Conservation (phyloP, 2,888 invertebrate species). For the Euspilapteryx auroguttella region DNA sequence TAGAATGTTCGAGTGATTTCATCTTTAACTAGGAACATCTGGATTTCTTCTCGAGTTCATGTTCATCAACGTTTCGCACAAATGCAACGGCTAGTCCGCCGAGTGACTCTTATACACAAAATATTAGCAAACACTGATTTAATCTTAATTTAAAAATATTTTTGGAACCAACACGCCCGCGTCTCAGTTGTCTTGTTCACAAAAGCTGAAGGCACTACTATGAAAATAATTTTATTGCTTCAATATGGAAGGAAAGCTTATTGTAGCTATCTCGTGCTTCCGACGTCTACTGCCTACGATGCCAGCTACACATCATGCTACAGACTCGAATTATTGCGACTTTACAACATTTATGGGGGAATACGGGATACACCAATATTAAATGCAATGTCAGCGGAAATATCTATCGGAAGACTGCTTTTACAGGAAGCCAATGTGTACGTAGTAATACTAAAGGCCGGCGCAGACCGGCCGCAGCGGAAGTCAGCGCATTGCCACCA, state of each 20-base stretch:
- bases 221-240: conserved; percentile 51
- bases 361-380: conserved; percentile 12
- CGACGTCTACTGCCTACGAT: too few relatives aligned
- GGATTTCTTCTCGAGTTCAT: conserved; percentile 24
- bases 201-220: conserved; percentile 59
- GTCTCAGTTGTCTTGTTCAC: too few relatives aligned
- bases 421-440: conserved; percentile 57
- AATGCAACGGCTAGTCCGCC: conserved; percentile 51
- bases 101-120: conserved; percentile 40
- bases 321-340: too few relatives aligned
- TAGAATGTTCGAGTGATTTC: conserved; percentile 31
- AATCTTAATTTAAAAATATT: too few relatives aligned
- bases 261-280: conserved; percentile 28
- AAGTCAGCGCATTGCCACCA: too few relatives aligned
- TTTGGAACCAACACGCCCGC: too few relatives aligned
- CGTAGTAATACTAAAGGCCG: conserved; percentile 28
- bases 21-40: conserved; percentile 54
- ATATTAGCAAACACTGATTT: conserved; percentile 42
- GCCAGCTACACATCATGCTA: too few relatives aligned
- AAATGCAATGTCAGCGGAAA: conserved; percentile 52
- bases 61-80: conserved; percentile 29
- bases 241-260: conserved; percentile 44
- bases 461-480: neutral
- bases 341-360: too few relatives aligned
- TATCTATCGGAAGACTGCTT: conserved; percentile 59